phyloP scores from a whole-genome alignment of 2,113 vertebrate species.

The Lipophrys pholis region DNA sequence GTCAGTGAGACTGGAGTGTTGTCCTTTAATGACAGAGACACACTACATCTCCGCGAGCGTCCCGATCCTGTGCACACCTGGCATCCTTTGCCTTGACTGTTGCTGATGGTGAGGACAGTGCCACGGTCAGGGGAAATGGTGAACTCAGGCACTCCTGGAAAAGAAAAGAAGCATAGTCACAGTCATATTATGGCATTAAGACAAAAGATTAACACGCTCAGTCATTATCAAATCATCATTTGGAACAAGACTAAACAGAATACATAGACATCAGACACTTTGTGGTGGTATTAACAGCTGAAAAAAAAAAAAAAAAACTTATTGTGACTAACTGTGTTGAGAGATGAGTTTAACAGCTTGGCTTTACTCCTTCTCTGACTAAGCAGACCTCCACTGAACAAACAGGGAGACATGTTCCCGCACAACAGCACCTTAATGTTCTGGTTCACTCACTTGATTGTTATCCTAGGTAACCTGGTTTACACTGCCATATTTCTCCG shows the following conservation, averaged over 20 bases:
- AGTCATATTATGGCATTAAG: neutral
- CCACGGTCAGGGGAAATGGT: slow-evolving; percentile 46
- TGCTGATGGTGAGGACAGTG: slow-evolving; percentile 58
- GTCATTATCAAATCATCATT: too few species aligned
- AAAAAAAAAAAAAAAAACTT: neutral
- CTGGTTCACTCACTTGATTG: neutral
- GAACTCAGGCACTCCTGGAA: slow-evolving; percentile 45
- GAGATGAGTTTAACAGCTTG: slow-evolving; percentile 4
- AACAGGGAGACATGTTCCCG: slow-evolving; percentile 15
- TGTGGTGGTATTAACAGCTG: neutral
- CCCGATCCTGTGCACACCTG: slow-evolving; percentile 49
- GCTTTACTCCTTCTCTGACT: slow-evolving; percentile 38
- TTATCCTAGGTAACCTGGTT: neutral
- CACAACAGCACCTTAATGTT: slow-evolving; percentile 2
- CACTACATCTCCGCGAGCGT: slow-evolving; percentile 2
- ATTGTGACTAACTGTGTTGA: slow-evolving; percentile 4
- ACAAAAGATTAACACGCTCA: neutral
- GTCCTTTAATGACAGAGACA: slow-evolving; percentile 19
- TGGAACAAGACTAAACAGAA: neutral
- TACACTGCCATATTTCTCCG: neutral
- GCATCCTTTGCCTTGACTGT: slow-evolving; percentile 47
- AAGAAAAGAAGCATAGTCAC: neutral
- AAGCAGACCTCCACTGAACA: slow-evolving; percentile 31
- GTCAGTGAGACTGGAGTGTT: slow-evolving; percentile 21
- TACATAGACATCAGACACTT: neutral